Evolutionary conservation across 2,888 invertebrate genomes (phyloP), one percentile per base, ranked within the genome.

Genomic region (Acrobasis consociella): DNA sequence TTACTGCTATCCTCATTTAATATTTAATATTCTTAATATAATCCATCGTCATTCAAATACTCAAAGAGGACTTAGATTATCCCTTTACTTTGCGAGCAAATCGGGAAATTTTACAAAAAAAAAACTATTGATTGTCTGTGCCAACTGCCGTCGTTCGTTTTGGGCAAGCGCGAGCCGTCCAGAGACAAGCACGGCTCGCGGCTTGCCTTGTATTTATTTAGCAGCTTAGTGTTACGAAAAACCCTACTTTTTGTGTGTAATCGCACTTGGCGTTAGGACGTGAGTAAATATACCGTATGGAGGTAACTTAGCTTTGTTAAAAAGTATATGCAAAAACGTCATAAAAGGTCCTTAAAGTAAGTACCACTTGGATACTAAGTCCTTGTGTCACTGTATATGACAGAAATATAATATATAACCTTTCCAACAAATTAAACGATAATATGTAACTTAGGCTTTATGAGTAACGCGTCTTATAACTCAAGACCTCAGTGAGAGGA

Each of bases 151-250:
- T 50, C 49, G 38, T 37, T 38, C 8, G 37, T 49, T 55, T 16
- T 53, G 56, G 49, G 39, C 62, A 58, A 56, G 50, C 56, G 16
- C 56, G 56, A 58, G 58, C 56, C 62, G 62, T 56, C 56, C 56
- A 62, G 9, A 38, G 52, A 62, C 53, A 53, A 51, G 62, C 62
- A 55, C 66, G 75, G 69, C 67, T 68, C 65, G 73, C 58, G 68
- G 72, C 70, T 72, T 72, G 65, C 67, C 67, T 64, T 68, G 74
- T 83, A 83, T 85, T 84, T 85, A 83, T 85, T 82, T 84, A 83
- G 80, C 55, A 39, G 39, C 72, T 78, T 82, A 81, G 79, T 73
- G 68, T 60, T 73, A 73, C 64, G 70, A 71, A 71, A 64, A 73
- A 71, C 73, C 76, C 77, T 75, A 72, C 73, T 73, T 66, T 49